These are phyloP conservation scores for Cygnus atratus DNA, from an alignment of 2,113 vertebrate genomes.

Conservation along the genomic window DNA sequence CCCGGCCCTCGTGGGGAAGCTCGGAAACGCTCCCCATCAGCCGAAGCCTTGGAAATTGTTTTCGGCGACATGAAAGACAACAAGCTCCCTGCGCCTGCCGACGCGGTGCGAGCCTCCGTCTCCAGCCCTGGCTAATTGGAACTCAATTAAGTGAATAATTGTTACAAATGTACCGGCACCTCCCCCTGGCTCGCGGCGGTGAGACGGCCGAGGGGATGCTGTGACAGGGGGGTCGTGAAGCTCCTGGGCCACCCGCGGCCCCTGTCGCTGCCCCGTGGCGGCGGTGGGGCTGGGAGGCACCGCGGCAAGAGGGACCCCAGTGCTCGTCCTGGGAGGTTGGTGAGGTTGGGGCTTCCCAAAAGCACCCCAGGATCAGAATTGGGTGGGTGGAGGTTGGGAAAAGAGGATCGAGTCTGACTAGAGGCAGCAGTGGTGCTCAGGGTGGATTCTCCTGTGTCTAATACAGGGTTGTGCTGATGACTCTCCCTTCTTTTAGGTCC, in stretches of 20 bases:
- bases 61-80: background rate
- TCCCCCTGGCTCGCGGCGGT: background rate
- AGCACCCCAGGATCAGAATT: rapidly evolving
- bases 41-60: background rate
- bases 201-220: background rate
- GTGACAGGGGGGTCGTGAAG: background rate
- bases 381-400: background rate
- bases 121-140: constrained; percentile 72
- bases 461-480: background rate
- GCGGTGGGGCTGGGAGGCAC: background rate
- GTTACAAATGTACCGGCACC: constrained; percentile 75
- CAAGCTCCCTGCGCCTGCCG: background rate
- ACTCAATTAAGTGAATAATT: constrained; percentile 81
- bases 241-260: background rate
- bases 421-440: rapidly evolving
- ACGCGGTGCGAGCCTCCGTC: background rate
- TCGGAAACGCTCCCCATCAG: background rate
- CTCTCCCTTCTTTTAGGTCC: background rate
- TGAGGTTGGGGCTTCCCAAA: background rate
- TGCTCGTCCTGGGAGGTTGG: rapidly evolving
- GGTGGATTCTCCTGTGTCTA: background rate
- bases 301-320: rapidly evolving
- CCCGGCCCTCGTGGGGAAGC: background rate
- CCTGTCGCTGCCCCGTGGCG: rapidly evolving
- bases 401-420: background rate